These are phyloP conservation scores for Osmoderma eremita DNA, from an alignment of 2,888 invertebrate species.

Conservation along the genomic window DNA sequence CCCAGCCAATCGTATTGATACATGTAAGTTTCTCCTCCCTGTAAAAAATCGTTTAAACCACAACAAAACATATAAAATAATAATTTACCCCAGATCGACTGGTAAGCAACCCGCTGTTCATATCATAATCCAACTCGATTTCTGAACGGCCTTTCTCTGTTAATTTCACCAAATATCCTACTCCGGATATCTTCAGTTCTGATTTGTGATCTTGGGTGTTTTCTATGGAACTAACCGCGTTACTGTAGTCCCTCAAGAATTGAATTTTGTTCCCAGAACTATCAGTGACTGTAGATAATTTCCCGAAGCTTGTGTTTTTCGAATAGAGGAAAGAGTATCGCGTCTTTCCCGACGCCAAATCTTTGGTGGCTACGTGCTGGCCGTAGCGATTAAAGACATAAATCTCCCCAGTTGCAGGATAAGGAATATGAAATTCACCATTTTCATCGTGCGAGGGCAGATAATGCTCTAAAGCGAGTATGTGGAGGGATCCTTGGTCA, in stretches of 20 bases:
- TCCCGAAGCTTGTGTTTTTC: conserved; percentile 95
- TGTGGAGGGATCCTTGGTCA: conserved; percentile 90
- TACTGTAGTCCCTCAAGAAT: conserved; percentile 90
- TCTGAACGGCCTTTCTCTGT: conserved; percentile 89
- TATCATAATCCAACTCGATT: conserved; percentile 90
- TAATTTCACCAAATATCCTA: conserved; percentile 88
- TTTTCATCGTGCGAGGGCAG: conserved; percentile 87
- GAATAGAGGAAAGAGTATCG: conserved; percentile 96
- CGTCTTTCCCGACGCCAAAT: conserved; percentile 93
- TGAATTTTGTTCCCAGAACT: conserved; percentile 93
- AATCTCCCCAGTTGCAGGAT: conserved; percentile 92
- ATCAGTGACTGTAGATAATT: conserved; percentile 92
- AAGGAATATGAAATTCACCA: conserved; percentile 92
- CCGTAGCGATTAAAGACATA: conserved; percentile 95
- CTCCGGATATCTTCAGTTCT: conserved; percentile 90
- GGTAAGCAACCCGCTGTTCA: conserved; percentile 85
- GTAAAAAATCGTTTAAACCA: conserved; percentile 50
- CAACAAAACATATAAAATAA: conserved; percentile 33
- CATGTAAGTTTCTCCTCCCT: conserved; percentile 87
- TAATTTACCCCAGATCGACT: conserved; percentile 78
- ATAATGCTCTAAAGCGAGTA: conserved; percentile 86
- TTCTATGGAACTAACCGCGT: conserved; percentile 92
- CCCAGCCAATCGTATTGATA: conserved; percentile 93
- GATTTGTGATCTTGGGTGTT: conserved; percentile 94
- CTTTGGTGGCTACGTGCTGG: conserved; percentile 94